Evolutionary conservation across 1,140 invertebrate genomes (phyloP).

Genomic region (Globodera ellingtonae): DNA sequence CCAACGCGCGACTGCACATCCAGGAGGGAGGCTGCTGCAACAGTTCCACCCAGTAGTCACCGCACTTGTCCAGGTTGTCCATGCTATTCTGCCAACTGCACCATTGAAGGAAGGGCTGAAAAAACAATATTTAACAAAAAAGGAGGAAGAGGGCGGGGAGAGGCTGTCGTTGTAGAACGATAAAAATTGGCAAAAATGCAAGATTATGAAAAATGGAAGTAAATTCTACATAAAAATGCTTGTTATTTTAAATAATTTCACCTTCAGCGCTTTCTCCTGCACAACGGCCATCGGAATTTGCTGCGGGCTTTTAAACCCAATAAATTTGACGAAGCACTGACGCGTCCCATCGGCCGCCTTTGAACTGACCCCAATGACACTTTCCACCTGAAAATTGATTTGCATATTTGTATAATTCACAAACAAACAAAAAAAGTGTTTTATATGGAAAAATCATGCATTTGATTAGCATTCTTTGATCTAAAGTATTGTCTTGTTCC

Average conservation of each 20-base stretch:
- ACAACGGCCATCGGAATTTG: slow-evolving; percentile 19
- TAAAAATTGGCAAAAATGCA: no score
- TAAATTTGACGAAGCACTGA: slow-evolving; percentile 28
- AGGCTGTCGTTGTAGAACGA: no score
- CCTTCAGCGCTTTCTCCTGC: slow-evolving; percentile 13
- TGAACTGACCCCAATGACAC: slow-evolving; percentile 9
- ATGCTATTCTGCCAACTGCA: not conserved
- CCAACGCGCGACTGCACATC: slow-evolving; percentile 7
- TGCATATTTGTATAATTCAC: not conserved
- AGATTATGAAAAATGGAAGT: no score
- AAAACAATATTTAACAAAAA: no score
- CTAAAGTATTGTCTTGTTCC: no score
- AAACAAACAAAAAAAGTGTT: not conserved
- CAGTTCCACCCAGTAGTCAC: slow-evolving; percentile 12
- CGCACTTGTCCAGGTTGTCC: slow-evolving; percentile 4
- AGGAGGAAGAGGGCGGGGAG: no score
- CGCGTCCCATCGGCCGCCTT: not conserved
- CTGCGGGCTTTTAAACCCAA: slow-evolving; percentile 20
- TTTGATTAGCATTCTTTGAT: no score
- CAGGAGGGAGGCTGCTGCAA: slow-evolving; percentile 3
- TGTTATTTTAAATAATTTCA: slow-evolving; percentile 15
- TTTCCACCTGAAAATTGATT: slow-evolving; percentile 10
- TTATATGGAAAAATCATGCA: no score
- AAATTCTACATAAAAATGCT: no score
- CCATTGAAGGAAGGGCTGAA: slow-evolving; percentile 11